Percentiles rank a stretch among this genome's conserved stretches.
Conservation (phyloP, 2,113 vertebrate genomes). For the Archilochus colubris region DNA sequence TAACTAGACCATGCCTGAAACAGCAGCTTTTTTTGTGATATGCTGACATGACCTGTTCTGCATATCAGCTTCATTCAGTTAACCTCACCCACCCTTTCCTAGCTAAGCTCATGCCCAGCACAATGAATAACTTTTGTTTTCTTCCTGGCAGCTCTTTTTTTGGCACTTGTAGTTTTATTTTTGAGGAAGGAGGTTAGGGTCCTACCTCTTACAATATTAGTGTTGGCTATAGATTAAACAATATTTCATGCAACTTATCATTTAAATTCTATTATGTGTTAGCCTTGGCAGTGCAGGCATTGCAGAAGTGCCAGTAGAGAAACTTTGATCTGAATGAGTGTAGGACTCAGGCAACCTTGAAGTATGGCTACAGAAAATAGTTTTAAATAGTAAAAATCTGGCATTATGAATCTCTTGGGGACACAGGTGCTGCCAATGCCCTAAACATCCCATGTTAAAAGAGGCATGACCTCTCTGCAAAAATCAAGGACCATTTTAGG, state of each 20-base stretch:
- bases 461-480: not conserved
- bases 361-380: conserved; percentile 7
- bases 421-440: not conserved
- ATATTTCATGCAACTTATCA: conserved; percentile 37
- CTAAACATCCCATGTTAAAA: not conserved
- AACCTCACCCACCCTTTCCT: not conserved
- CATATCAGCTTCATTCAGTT: not conserved
- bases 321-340: conserved; percentile 21
- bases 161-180: not conserved
- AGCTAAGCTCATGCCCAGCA: not conserved
- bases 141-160: not conserved
- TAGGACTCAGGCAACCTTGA: not conserved
- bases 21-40: not conserved
- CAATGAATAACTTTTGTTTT: not conserved
- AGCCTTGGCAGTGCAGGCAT: conserved; percentile 33
- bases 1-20: not conserved
- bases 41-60: not conserved
- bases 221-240: conserved; percentile 48
- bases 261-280: conserved; percentile 55
- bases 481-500: conserved; percentile 49
- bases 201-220: conserved; percentile 7
- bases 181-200: conserved; percentile 9
- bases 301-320: conserved; percentile 18
- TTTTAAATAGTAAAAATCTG: conserved; percentile 15
- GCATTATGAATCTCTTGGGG: not conserved